Percentiles rank a stretch among this genome's conserved stretches.
Evolutionary conservation across 2,888 invertebrate genomes (phyloP).

Genomic region (Sphaerolaimus hirsutus): DNA sequence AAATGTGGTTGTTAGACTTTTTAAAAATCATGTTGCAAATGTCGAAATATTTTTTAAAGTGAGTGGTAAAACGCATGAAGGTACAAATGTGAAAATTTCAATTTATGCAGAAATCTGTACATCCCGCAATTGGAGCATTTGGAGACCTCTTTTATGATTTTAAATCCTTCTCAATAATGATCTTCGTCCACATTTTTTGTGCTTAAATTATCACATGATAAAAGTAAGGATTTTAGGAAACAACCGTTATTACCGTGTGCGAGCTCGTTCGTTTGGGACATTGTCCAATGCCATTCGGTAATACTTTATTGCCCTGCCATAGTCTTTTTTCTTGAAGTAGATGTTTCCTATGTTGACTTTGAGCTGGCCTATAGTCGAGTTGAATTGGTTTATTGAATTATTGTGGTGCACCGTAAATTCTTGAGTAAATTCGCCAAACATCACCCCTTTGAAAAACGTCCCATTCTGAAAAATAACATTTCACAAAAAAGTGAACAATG

Average conservation of each 20-base stretch:
- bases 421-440: not conserved
- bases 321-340: conserved; percentile 68
- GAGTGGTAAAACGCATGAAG: too few species aligned
- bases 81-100: too few species aligned
- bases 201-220: too few species aligned
- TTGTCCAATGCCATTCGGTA: conserved; percentile 96
- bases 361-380: conserved; percentile 53
- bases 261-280: conserved; percentile 64
- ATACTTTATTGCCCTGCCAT: conserved; percentile 78
- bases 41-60: too few species aligned
- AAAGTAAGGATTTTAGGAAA: too few species aligned
- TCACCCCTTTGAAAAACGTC: not conserved
- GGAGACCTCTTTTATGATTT: too few species aligned
- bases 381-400: too few species aligned
- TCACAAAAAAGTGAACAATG: not conserved
- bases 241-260: conserved; percentile 44
- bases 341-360: conserved; percentile 97
- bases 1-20: too few species aligned
- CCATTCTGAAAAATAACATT: not conserved
- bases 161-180: too few species aligned
- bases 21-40: too few species aligned
- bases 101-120: not conserved
- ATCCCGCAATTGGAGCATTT: not conserved
- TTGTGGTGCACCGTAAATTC: too few species aligned
- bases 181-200: too few species aligned